Evolutionary conservation across 2,113 vertebrate species (phyloP).

Genomic region (Toxotes jaculatrix): DNA sequence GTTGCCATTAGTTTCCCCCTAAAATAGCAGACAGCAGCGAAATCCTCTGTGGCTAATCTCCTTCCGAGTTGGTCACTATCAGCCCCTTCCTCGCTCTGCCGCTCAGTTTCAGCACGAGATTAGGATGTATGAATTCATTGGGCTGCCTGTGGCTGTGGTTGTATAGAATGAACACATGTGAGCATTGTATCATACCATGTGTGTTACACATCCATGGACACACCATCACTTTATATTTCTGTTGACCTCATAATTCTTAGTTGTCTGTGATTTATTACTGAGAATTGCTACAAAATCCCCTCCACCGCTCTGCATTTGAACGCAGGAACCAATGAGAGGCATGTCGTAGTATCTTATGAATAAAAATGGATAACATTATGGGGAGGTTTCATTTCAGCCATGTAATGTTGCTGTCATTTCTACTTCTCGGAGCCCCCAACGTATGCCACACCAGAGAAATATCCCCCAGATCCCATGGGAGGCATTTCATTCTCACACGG

Average conservation of each 20-base stretch:
- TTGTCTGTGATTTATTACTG: conserved; percentile 65
- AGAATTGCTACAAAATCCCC: conserved; percentile 57
- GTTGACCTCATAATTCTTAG: conserved; percentile 67
- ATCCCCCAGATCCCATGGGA: conserved; percentile 69
- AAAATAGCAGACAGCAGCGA: conserved; percentile 67
- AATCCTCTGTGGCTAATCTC: conserved; percentile 67
- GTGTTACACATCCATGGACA: conserved; percentile 31
- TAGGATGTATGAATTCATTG: conserved; percentile 64
- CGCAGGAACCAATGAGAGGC: conserved; percentile 58
- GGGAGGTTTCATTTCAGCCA: conserved; percentile 72
- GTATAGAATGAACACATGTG: conserved; percentile 51
- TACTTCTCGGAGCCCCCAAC: conserved; percentile 46
- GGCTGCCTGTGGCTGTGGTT: conserved; percentile 28
- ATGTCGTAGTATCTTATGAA: conserved; percentile 66
- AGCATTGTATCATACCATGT: conserved; percentile 18
- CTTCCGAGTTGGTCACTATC: conserved; percentile 57
- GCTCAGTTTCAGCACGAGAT: conserved; percentile 63
- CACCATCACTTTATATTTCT: conserved; percentile 53
- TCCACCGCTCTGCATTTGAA: conserved; percentile 43
- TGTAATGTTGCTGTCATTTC: conserved; percentile 76
- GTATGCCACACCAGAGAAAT: conserved; percentile 69
- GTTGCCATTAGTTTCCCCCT: conserved; percentile 45
- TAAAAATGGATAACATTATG: conserved; percentile 76
- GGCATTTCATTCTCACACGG: conserved; percentile 70
- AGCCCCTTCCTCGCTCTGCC: conserved; percentile 47